These are phyloP conservation scores for Chirona hameri DNA, from an alignment of 2,888 invertebrate genomes.

Conservation along the genomic window DNA sequence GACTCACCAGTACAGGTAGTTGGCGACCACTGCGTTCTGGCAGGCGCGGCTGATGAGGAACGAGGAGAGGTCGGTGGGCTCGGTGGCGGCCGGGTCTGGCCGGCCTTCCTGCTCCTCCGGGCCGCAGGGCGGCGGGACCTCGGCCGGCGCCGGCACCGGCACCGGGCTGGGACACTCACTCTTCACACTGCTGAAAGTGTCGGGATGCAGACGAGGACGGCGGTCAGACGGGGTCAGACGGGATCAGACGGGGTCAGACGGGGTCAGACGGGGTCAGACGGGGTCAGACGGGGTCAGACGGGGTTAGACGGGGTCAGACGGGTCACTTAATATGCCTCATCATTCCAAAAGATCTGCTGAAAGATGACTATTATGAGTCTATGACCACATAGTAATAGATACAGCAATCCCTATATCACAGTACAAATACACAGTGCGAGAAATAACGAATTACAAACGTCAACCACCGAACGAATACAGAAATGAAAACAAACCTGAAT, in stretches of 20 bases:
- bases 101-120: background rate
- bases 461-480: too few relatives aligned
- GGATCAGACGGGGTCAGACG: too few relatives aligned
- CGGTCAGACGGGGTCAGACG: background rate
- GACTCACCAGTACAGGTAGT: constrained; percentile 97
- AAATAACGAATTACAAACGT: too few relatives aligned
- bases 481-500: too few relatives aligned
- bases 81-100: background rate
- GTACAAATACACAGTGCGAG: too few relatives aligned
- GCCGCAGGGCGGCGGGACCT: too few relatives aligned
- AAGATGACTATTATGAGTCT: too few relatives aligned
- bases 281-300: background rate
- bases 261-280: too few relatives aligned
- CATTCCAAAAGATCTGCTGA: too few relatives aligned
- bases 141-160: background rate
- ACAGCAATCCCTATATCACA: too few relatives aligned
- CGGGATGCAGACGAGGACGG: background rate
- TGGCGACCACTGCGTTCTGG: constrained; percentile 81
- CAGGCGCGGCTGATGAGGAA: constrained; percentile 88
- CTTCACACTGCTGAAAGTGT: background rate
- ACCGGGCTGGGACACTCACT: background rate
- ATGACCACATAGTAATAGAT: too few relatives aligned
- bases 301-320: background rate
- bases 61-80: constrained; percentile 67
- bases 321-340: background rate